Conservation (phyloP, 2,113 vertebrate genomes). For the Serinus canaria region DNA sequence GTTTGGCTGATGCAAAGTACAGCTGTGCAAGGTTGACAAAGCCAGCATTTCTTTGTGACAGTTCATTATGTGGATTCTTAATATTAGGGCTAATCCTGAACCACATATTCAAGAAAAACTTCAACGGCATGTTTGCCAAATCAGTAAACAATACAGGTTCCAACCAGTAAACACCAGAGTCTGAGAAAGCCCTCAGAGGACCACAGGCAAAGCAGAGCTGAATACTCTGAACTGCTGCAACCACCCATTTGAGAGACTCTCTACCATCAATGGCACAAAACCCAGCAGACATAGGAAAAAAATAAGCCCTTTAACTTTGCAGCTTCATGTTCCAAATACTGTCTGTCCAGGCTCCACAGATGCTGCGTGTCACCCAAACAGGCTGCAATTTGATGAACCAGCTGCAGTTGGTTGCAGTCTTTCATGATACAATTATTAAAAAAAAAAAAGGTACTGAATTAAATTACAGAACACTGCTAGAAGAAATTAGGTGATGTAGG, state of each 20-base stretch:
- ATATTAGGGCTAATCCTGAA: neutral
- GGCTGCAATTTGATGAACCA: accelerated
- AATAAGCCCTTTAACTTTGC: neutral
- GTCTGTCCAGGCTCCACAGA: neutral
- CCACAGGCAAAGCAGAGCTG: neutral
- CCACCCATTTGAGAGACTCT: neutral
- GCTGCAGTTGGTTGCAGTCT: neutral
- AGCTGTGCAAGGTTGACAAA: slow-evolving; percentile 23
- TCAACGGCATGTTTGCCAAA: neutral
- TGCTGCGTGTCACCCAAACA: neutral
- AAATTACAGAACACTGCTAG: neutral
- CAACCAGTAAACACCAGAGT: neutral
- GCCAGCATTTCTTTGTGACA: slow-evolving; percentile 9
- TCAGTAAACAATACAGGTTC: neutral
- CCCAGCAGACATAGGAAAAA: neutral
- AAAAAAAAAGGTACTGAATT: neutral
- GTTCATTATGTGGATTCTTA: slow-evolving; percentile 6
- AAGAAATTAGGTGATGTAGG: neutral
- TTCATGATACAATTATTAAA: neutral
- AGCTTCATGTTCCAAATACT: neutral
- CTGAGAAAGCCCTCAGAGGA: neutral
- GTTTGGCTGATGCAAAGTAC: slow-evolving; percentile 1
- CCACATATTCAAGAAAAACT: neutral
- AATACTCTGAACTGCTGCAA: neutral
- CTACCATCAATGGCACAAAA: neutral